Evolutionary conservation across 2,888 invertebrate genomes (phyloP), one percentile per base, ranked within the genome.

Genomic region (Acanthoscelides obtectus): DNA sequence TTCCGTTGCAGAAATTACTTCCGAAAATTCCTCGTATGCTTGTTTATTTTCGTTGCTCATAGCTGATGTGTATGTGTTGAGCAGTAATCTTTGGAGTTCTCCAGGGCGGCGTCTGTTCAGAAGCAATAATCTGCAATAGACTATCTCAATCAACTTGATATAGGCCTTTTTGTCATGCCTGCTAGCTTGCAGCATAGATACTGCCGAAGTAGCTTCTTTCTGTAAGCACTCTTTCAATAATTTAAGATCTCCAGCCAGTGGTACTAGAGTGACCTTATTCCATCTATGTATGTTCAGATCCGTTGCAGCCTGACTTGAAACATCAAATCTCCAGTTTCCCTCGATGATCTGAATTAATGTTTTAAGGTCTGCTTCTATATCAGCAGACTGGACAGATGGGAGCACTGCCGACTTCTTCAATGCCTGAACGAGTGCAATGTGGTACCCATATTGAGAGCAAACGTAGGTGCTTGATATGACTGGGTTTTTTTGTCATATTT

Each of bases 91-190:
- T 67, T 80, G 76, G 17, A 79, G 69, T 71, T 79, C 79, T 20
- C 79, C 80, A 6, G 75, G 72, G 65, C 81, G 27, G 70, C 72
- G 72, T 66, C 79, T 72, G 70, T 80, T 80, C n/a, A 80, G 69
- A 20, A 80, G 25, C 8, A 81, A 21, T n/a, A 78, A 69, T 22
- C 77, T 68, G 69, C 78, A 80, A 72, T 70, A 80, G 12, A 75
- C 65, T 2, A 73, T 75, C 73, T 78, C 77, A 22, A 78, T 19
- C 64, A 80, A 71, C 8, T 22, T 69, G 20, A 45, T 74, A 72
- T 73, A 79, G 12, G 20, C n/a, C 5, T 65, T 17, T 17, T n/a
- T 20, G n/a, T 65, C 17, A 65, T 65, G 20, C 4, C 5, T 65
- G 12, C 12, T 17, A 5, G 3, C 65, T 65, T 65, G n/a, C 17